These are phyloP conservation scores for Helicorthomorpha holstii DNA, from an alignment of 1,140 invertebrate species.

Conservation along the genomic window DNA sequence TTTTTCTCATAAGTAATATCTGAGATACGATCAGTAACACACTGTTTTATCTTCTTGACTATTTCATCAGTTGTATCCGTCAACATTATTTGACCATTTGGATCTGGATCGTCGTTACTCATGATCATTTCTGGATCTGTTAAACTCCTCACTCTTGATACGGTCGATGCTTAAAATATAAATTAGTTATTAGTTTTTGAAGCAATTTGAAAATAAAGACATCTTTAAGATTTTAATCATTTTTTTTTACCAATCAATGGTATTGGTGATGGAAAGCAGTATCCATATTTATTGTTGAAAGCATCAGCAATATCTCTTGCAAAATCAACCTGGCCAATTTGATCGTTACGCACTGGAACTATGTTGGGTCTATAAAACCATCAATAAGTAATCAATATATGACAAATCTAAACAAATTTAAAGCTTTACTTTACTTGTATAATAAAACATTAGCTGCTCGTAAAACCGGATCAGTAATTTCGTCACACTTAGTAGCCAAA, in stretches of 20 bases:
- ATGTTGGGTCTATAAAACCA: slow-evolving; percentile 50
- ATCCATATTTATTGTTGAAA: slow-evolving; percentile 64
- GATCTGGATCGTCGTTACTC: slow-evolving; percentile 84
- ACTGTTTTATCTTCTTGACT: slow-evolving; percentile 65
- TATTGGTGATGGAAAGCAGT: no score
- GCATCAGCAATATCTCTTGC: slow-evolving; percentile 58
- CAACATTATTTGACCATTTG: slow-evolving; percentile 59
- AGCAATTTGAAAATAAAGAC: no score
- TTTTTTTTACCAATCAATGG: no score
- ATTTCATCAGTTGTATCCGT: slow-evolving; percentile 63
- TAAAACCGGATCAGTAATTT: slow-evolving; percentile 82
- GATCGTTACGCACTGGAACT: slow-evolving; percentile 90
- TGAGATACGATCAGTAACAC: slow-evolving; percentile 78
- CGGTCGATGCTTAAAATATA: no score
- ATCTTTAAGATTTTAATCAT: no score
- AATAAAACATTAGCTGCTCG: slow-evolving; percentile 89
- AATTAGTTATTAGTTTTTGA: no score
- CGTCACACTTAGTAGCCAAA: slow-evolving; percentile 63
- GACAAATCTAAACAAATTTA: background rate
- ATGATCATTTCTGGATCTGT: slow-evolving; percentile 80
- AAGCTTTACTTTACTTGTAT: slow-evolving; percentile 48
- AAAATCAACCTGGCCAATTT: slow-evolving; percentile 80
- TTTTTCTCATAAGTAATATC: slow-evolving; percentile 62
- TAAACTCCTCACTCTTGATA: slow-evolving; percentile 49
- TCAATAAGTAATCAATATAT: slow-evolving; percentile 13